phyloP scores from a whole-genome alignment of 2,113 vertebrate genomes.

The Gobio gobio region DNA sequence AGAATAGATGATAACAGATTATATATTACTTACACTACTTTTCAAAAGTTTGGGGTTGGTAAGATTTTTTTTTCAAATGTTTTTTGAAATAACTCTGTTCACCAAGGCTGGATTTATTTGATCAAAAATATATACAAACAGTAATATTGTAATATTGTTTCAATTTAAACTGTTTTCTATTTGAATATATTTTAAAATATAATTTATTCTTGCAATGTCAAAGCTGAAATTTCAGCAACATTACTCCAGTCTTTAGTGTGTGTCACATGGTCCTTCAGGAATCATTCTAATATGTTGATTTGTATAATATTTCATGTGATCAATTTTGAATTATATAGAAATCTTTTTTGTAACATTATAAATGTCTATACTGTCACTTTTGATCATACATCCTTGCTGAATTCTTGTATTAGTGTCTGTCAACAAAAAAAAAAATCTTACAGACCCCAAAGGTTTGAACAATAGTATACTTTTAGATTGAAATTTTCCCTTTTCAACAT shows the following conservation, averaged over 20 bases:
- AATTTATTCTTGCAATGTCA: neutral
- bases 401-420: neutral
- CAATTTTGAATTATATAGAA: too few relatives aligned
- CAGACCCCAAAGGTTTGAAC: slow-evolving; percentile 9
- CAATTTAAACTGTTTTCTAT: neutral
- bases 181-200: neutral
- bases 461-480: neutral
- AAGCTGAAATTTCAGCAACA: neutral
- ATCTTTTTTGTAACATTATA: neutral
- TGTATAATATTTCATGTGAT: neutral
- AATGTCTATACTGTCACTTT: neutral
- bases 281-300: neutral
- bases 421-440: neutral
- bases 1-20: neutral
- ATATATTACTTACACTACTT: neutral
- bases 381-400: neutral
- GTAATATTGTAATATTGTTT: neutral
- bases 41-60: neutral
- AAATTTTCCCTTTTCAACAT: neutral
- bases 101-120: neutral
- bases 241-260: neutral
- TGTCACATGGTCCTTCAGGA: neutral
- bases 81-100: neutral
- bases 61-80: neutral
- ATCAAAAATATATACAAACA: neutral